Evolutionary conservation across 2,888 invertebrate genomes (phyloP).

Genomic region (Hypercompe scribonia): DNA sequence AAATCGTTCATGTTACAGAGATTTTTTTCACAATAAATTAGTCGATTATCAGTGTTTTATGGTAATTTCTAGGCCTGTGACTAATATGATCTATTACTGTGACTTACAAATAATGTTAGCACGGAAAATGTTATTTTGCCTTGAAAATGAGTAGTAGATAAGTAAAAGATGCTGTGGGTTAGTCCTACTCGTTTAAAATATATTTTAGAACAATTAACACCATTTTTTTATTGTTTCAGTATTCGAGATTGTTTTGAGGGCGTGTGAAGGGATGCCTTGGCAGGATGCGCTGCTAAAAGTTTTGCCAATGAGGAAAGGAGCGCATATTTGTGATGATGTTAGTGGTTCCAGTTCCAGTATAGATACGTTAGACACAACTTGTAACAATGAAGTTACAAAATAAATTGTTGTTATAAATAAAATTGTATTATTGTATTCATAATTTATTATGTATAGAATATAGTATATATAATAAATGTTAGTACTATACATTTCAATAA

Average conservation of each 20-base stretch:
- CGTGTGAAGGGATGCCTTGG: slow-evolving; percentile 93
- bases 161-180: no score
- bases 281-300: slow-evolving; percentile 92
- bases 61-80: no score
- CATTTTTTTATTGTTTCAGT: slow-evolving; percentile 80
- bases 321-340: slow-evolving; percentile 75
- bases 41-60: no score
- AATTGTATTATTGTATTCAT: slow-evolving; percentile 18
- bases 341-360: slow-evolving; percentile 62
- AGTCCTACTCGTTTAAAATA: no score
- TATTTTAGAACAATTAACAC: background rate
- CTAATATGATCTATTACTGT: no score
- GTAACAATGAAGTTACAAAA: slow-evolving; percentile 58
- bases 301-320: slow-evolving; percentile 92
- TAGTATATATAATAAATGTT: background rate
- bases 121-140: no score
- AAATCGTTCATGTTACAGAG: no score
- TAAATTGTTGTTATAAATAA: slow-evolving; percentile 31
- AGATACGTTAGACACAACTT: slow-evolving; percentile 52
- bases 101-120: no score
- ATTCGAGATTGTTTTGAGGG: slow-evolving; percentile 92
- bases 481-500: background rate
- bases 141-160: no score
- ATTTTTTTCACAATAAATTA: no score
- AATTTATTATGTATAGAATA: background rate